Evolutionary conservation across 1,140 invertebrate species (phyloP).

Genomic region (Pogonomyrmex californicus): DNA sequence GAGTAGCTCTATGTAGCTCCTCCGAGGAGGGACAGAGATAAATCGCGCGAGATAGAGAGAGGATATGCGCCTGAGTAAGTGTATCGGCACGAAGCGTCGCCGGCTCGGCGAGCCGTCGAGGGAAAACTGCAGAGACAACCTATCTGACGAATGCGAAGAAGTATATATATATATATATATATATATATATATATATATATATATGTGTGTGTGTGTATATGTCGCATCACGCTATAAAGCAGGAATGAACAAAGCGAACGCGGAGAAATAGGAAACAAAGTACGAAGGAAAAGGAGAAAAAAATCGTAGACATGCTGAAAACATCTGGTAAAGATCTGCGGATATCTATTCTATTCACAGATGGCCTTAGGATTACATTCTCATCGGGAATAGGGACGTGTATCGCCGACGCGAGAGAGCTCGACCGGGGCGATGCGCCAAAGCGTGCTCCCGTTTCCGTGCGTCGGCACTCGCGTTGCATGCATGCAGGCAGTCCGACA

Average conservation of each 20-base stretch:
- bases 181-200: no score
- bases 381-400: not conserved
- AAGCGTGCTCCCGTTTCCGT: conserved; percentile 47
- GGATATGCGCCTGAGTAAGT: conserved; percentile 44
- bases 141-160: not conserved
- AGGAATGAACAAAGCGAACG: no score
- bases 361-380: not conserved
- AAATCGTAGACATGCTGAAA: not conserved
- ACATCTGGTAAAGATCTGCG: no score
- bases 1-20: conserved; percentile 75
- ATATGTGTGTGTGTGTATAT: no score
- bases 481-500: not conserved
- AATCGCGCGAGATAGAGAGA: conserved; percentile 39
- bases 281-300: not conserved
- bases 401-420: not conserved
- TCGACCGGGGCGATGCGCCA: conserved; percentile 35
- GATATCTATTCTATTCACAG: no score
- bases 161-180: no score
- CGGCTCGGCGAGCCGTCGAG: not conserved
- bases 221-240: no score
- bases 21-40: conserved; percentile 54
- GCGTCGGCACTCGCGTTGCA: conserved; percentile 64
- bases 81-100: conserved; percentile 37
- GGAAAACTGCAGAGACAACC: not conserved
- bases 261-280: not conserved